Base-by-base conservation (phyloP, 2,113 vertebrate species). In the Stegostoma tigrinum region DNA sequence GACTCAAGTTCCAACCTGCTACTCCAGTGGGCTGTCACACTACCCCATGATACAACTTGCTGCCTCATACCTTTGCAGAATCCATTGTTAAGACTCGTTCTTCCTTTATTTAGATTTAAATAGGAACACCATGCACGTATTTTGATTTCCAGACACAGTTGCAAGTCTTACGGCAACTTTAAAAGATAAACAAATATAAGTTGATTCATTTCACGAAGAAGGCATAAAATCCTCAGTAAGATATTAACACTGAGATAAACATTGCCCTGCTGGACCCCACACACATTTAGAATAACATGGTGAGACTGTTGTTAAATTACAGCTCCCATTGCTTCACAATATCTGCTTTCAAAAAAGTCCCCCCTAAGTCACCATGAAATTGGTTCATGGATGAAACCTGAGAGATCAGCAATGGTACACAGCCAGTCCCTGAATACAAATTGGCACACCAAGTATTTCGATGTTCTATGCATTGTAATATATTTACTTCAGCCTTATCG, bases 291-390 rank as follows among this genome's bases (percentile, higher is more conserved):
- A 91, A 64, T 34, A n/a, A 91, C 87, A 91, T 21, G 87, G 52
- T 61, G 34, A 64, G 55, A 64, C 55, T 64, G 80, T 38, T 64
- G 52, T 55, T 64, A 61, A 91, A 91, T 91, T 91, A 61, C 4
- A 91, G n/a, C 64, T 5, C 72, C 24, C 30, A 61, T 64, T 91
- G 55, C 87, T 91, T 91, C 64, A 34, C 52, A 34, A 34, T 34
- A 17, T 14, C 30, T 61, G 3, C n/a, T n/a, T 34, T 91, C 52
- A 34, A 64, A 91, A 45, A 91, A 55, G 55, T 5, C 30, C 38
- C 34, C 30, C 34, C 55, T 91, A 91, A 91, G 87, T 91, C 55
- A 64, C 87, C 87, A 91, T 91, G 87, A 91, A 91, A 91, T 91
- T 91, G 87, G 87, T 64, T 91, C 30, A n/a, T 64, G 87, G 30